These are phyloP conservation scores for Peromyscus polionotus DNA, from an alignment of 2,113 vertebrate genomes.

Conservation along the genomic window DNA sequence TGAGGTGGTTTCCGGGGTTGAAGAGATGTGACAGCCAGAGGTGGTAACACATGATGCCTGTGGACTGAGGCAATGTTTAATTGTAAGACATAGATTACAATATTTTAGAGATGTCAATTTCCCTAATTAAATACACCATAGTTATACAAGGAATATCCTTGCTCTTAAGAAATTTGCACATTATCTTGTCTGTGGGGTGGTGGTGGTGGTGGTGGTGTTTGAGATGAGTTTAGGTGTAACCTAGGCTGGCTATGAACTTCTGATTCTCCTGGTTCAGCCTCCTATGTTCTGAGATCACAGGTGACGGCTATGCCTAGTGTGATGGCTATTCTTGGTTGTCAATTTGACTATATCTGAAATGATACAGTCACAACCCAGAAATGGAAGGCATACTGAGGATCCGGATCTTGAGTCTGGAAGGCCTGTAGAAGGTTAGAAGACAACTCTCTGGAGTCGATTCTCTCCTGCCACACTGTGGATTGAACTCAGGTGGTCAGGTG, in stretches of 20 bases:
- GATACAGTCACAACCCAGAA: too few relatives aligned
- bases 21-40: not conserved
- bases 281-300: too few relatives aligned
- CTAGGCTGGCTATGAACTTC: too few relatives aligned
- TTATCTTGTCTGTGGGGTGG: not conserved
- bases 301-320: too few relatives aligned
- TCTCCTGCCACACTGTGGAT: not conserved
- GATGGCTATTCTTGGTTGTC: too few relatives aligned
- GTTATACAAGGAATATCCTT: not conserved
- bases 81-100: not conserved
- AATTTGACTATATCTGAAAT: too few relatives aligned
- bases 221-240: not conserved
- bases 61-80: not conserved
- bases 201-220: not conserved
- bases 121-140: not conserved
- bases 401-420: too few relatives aligned
- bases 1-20: not conserved
- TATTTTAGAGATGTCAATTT: not conserved
- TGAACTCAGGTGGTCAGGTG: not conserved
- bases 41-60: not conserved
- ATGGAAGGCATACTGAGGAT: too few relatives aligned
- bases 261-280: too few relatives aligned
- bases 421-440: not conserved
- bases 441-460: not conserved
- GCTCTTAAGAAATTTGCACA: not conserved